These are phyloP conservation scores for Ptilodon capucinus DNA, from an alignment of 2,888 invertebrate species.

Conservation along the genomic window DNA sequence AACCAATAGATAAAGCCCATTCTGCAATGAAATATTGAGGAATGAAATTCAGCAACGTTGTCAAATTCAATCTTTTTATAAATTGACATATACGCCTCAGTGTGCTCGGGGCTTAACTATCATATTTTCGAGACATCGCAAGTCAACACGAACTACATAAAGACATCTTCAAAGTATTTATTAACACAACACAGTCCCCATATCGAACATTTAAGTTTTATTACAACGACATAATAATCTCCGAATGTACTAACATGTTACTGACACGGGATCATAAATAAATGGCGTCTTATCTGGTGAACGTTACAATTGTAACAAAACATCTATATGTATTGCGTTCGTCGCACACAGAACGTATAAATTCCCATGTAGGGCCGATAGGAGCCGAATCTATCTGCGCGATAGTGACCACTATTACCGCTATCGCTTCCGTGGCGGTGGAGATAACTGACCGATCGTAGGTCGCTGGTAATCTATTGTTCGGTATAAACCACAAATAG, in stretches of 20 bases:
- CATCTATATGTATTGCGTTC: constrained; percentile 29
- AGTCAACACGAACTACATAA: neutral
- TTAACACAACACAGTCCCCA: neutral
- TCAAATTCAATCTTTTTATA: too few species aligned
- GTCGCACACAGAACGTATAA: constrained; percentile 33
- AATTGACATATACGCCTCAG: too few species aligned
- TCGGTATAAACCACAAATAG: constrained; percentile 44
- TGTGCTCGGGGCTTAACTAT: neutral
- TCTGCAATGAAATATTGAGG: too few species aligned
- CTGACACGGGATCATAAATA: constrained; percentile 36
- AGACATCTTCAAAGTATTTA: neutral
- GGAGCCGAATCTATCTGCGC: constrained; percentile 60
- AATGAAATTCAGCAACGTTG: too few species aligned
- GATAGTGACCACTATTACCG: constrained; percentile 70
- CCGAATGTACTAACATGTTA: constrained; percentile 21
- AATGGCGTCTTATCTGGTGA: constrained; percentile 24
- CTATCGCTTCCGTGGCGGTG: constrained; percentile 70
- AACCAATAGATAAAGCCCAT: too few species aligned
- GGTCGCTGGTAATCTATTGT: constrained; percentile 66
- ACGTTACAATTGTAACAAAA: constrained; percentile 34
- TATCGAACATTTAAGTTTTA: constrained; percentile 28
- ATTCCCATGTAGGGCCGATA: constrained; percentile 68
- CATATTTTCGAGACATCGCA: neutral
- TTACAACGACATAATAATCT: constrained; percentile 35
- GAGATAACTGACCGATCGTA: constrained; percentile 58